Base-by-base conservation (phyloP, 2,113 vertebrate genomes). In the Anser cygnoides region DNA sequence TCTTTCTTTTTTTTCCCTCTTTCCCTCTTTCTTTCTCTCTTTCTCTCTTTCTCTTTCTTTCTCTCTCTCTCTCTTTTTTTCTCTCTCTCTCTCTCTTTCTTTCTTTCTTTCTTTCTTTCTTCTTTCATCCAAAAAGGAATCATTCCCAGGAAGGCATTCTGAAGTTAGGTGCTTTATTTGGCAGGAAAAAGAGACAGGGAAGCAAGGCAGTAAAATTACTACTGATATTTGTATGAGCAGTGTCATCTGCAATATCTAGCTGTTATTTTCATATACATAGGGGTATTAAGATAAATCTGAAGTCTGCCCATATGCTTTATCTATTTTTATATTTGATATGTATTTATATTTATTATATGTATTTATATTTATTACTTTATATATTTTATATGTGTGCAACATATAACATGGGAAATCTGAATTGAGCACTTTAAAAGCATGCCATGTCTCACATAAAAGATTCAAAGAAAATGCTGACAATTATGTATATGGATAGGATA, bases 401-500 rank as follows among this genome's bases (percentile, higher is more conserved):
- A n/a, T 50, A 82, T 61, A 96, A 92, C 35, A 96, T 93, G 35
- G 79, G 29, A 93, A 96, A 91, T 83, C 85, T 93, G 55, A 95
- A 91, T 78, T 73, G 68, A 87, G 39, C 23, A 74, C 73, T 80
- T 95, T 89, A 96, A 93, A 94, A 80, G 54, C 39, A 84, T 49
- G 29, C 52, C 54, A 72, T 41, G 46, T 62, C 28, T 80, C 58
- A 92, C 92, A 92, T 89, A 75, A 95, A 93, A 96, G 44, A 92
- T 93, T 90, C 50, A 71, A 67, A 96, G 13, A 90, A 94, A 94
- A 78, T 65, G 31, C 35, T 90, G 68, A 26, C 46, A 83, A 74
- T 92, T 92, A 91, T 92, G 37, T 90, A 57, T 92, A 92, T 92
- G 37, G 90, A 58, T 80, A 65, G 11, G 67, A 31, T 66, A 77